These are phyloP conservation scores for Pantherophis guttatus DNA, from an alignment of 2,113 vertebrate species.

Conservation along the genomic window DNA sequence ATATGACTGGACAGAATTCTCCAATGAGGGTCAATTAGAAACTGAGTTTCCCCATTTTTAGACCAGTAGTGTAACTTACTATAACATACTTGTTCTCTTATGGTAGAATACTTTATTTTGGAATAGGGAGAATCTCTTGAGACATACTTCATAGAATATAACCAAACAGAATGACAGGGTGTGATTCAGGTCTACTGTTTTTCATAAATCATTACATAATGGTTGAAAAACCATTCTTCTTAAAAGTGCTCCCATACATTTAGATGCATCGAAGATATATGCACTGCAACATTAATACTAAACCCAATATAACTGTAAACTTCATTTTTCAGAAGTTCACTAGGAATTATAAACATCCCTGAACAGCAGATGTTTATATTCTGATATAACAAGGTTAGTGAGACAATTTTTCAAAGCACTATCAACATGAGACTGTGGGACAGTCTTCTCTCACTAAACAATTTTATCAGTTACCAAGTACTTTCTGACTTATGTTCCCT, in stretches of 20 bases:
- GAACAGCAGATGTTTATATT: constrained; percentile 28
- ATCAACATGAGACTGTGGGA: constrained; percentile 34
- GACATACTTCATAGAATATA: neutral
- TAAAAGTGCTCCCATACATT: neutral
- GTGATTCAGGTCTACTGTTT: neutral
- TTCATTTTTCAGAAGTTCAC: constrained; percentile 31
- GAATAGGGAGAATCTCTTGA: neutral
- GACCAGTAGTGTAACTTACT: neutral
- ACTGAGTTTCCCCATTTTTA: neutral
- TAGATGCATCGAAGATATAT: constrained; percentile 13
- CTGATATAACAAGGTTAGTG: constrained; percentile 5
- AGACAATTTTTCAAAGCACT: constrained; percentile 29
- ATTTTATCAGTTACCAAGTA: constrained; percentile 32
- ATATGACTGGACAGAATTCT: neutral
- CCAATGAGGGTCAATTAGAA: neutral
- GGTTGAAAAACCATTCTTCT: neutral
- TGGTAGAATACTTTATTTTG: neutral
- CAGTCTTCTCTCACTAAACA: constrained; percentile 13
- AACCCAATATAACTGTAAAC: neutral
- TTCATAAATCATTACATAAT: neutral
- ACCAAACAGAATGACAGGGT: neutral
- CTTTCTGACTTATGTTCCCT: constrained; percentile 7
- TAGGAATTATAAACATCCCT: constrained; percentile 31
- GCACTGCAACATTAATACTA: neutral
- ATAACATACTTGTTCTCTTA: neutral